These are phyloP conservation scores for Anguilla megastoma DNA, from an alignment of 2,797 vertebrate genomes.

Conservation along the genomic window DNA sequence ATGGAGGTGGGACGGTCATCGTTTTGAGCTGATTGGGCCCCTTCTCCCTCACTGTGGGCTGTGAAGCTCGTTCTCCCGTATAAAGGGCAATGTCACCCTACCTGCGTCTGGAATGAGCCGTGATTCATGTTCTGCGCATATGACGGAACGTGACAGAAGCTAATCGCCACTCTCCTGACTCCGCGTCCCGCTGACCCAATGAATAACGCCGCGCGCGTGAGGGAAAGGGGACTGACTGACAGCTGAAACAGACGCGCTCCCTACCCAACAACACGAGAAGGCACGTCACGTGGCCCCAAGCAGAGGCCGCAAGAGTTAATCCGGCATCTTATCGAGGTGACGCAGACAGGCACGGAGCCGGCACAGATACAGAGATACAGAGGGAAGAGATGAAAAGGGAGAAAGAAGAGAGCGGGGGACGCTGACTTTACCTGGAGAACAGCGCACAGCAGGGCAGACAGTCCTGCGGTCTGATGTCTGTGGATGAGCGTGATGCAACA, in stretches of 20 bases:
- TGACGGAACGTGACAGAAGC: slow-evolving; percentile 63
- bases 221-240: slow-evolving; percentile 32
- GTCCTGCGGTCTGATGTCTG: slow-evolving; percentile 50
- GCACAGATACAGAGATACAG: slow-evolving; percentile 48
- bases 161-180: slow-evolving; percentile 56
- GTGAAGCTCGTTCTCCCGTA: slow-evolving; percentile 58
- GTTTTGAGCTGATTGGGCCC: slow-evolving; percentile 60
- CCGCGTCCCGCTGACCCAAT: slow-evolving; percentile 55
- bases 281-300: slow-evolving; percentile 31
- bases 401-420: slow-evolving; percentile 53
- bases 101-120: slow-evolving; percentile 61
- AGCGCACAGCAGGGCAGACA: slow-evolving; percentile 61
- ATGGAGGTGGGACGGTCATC: slow-evolving; percentile 50
- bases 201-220: slow-evolving; percentile 63
- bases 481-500: slow-evolving; percentile 44
- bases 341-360: slow-evolving; percentile 54
- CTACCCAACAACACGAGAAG: slow-evolving; percentile 25
- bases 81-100: slow-evolving; percentile 51
- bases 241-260: not conserved
- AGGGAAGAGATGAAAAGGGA: slow-evolving; percentile 39
- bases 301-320: slow-evolving; percentile 49
- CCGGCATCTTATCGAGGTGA: slow-evolving; percentile 58
- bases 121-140: slow-evolving; percentile 57
- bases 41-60: slow-evolving; percentile 57
- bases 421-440: slow-evolving; percentile 61